Percentiles rank a stretch among this genome's conserved stretches.
Conservation (phyloP, 2,797 vertebrate species). For the Lepilemur septentrionalis region DNA sequence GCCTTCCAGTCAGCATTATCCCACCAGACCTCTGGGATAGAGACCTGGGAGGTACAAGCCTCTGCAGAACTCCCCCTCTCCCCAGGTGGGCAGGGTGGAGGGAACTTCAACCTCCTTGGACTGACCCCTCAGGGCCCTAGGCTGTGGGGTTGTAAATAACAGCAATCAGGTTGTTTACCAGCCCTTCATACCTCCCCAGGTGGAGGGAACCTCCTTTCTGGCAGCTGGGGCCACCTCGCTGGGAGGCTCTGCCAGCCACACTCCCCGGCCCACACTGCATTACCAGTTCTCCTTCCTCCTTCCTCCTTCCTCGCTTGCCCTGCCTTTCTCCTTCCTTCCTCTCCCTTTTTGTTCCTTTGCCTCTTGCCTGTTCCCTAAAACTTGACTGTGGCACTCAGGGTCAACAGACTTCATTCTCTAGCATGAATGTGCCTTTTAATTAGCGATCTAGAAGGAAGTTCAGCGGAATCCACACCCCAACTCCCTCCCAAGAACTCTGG, state of each 20-base stretch:
- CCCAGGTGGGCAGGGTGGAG: not conserved
- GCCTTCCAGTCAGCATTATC: not conserved
- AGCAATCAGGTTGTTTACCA: not conserved
- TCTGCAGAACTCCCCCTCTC: not conserved
- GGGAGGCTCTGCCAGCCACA: not conserved
- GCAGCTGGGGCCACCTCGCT: not conserved
- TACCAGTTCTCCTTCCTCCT: not conserved
- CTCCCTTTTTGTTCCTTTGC: not conserved
- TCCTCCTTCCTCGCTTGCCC: not conserved
- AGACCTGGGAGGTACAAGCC: not conserved
- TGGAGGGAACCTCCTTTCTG: not conserved
- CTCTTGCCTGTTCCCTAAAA: conserved; percentile 44
- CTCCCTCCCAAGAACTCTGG: conserved; percentile 1
- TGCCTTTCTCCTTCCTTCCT: not conserved
- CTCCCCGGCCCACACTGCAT: not conserved
- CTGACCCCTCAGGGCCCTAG: not conserved
- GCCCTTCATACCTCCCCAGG: not conserved
- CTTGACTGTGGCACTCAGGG: conserved; percentile 64
- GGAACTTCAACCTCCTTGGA: not conserved
- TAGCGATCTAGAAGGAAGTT: conserved; percentile 49
- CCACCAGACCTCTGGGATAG: not conserved
- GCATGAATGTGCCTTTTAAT: conserved; percentile 71
- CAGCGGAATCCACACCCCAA: not conserved
- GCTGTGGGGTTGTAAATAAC: not conserved
- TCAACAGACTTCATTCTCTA: conserved; percentile 60